Evolutionary conservation across 2,888 invertebrate species (phyloP).

Genomic region (Caenorhabditis plicata): DNA sequence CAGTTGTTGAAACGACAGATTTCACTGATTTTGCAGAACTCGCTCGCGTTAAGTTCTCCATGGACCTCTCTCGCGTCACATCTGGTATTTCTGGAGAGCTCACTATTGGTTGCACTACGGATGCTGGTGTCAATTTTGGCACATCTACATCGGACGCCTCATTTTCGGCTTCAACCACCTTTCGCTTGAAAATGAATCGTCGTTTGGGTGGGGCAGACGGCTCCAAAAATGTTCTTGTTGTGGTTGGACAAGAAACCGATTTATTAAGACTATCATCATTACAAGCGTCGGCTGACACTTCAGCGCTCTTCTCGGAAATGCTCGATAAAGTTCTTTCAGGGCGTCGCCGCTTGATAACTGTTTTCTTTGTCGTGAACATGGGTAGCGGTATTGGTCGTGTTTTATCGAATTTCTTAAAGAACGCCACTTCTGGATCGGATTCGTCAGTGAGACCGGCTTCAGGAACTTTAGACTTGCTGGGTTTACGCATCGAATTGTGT

Average conservation of each 20-base stretch:
- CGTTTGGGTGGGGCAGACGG: conserved; percentile 1
- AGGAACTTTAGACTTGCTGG: conserved; percentile 3
- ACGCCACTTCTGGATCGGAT: conserved; percentile 37
- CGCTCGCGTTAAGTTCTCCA: conserved; percentile 23
- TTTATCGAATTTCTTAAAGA: conserved; percentile 27
- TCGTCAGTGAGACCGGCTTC: conserved; percentile 29
- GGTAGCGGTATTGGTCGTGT: conserved; percentile 13
- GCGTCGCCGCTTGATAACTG: conserved; percentile 8
- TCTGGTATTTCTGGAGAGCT: conserved; percentile 43
- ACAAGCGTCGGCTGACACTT: conserved; percentile 38
- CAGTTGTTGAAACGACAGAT: background rate
- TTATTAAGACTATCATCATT: conserved; percentile 17
- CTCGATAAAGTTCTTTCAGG: conserved; percentile 38
- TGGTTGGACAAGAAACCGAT: conserved; percentile 30
- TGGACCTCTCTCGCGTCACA: conserved; percentile 32
- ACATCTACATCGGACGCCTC: conserved; percentile 37
- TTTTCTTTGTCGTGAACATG: conserved; percentile 8
- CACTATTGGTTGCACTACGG: conserved; percentile 11
- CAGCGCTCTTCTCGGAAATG: conserved; percentile 50
- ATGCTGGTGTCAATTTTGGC: conserved; percentile 14
- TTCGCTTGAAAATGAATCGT: conserved; percentile 17
- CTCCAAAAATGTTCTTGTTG: conserved; percentile 25
- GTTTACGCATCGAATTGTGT: background rate
- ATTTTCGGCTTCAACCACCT: conserved; percentile 25
- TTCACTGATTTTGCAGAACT: conserved; percentile 9